Evolutionary conservation across 2,888 invertebrate genomes (phyloP).

Genomic region (Tanytarsus gracilentus): DNA sequence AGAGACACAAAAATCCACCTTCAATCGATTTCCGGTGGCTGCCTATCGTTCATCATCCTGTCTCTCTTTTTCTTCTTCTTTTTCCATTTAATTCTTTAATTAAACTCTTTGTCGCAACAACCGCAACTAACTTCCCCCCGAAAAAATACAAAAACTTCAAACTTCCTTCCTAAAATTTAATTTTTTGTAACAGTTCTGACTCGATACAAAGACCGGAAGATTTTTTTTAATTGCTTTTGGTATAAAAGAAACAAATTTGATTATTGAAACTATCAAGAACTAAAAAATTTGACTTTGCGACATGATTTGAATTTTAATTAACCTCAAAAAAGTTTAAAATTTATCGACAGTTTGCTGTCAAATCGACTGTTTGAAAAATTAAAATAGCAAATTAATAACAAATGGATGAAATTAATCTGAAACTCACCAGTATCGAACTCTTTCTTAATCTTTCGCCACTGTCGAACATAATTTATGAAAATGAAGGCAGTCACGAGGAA

Average conservation of each 20-base stretch:
- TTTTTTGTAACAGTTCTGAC: too few relatives aligned
- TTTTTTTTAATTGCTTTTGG: too few relatives aligned
- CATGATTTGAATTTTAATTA: too few relatives aligned
- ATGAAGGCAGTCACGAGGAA: constrained; percentile 68
- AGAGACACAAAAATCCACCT: too few relatives aligned
- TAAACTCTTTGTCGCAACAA: neutral
- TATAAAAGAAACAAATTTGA: too few relatives aligned
- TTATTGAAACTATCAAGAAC: too few relatives aligned
- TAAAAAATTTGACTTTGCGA: too few relatives aligned
- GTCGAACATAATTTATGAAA: constrained; percentile 66
- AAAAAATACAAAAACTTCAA: neutral
- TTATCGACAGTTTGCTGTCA: neutral
- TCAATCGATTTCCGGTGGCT: too few relatives aligned
- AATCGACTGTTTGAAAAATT: too few relatives aligned
- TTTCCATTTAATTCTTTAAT: neutral
- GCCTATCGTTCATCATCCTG: too few relatives aligned
- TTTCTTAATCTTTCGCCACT: constrained; percentile 69
- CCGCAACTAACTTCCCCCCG: neutral
- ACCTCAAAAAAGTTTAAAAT: too few relatives aligned
- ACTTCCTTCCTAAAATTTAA: neutral
- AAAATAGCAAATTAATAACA: neutral
- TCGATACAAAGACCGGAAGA: too few relatives aligned
- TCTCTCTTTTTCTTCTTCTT: neutral
- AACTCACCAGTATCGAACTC: constrained; percentile 66
- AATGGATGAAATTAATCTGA: neutral